Evolutionary conservation across 2,113 vertebrate species (phyloP).

Genomic region (Solenodon paradoxus): DNA sequence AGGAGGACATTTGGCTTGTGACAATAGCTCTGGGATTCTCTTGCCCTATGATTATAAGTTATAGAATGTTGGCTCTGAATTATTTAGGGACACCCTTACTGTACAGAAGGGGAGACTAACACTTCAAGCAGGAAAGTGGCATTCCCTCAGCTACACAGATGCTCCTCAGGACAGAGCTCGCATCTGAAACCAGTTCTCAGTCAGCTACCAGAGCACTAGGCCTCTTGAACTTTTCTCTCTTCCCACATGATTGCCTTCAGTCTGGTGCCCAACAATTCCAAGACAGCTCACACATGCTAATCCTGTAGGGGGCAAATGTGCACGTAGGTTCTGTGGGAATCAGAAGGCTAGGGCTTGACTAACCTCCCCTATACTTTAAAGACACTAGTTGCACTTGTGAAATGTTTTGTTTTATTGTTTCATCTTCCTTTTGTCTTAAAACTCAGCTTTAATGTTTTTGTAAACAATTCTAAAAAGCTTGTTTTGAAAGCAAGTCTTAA

Average conservation of each 20-base stretch:
- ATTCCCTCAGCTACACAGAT: rapidly evolving
- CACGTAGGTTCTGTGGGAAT: background rate
- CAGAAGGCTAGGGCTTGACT: background rate
- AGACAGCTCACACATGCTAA: rapidly evolving
- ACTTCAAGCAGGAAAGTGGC: too few relatives aligned
- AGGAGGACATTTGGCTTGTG: background rate
- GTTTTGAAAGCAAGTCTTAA: background rate
- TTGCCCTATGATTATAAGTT: background rate
- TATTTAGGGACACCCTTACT: background rate
- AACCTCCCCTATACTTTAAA: background rate
- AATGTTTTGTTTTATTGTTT: background rate
- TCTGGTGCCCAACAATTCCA: background rate
- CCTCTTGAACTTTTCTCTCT: background rate
- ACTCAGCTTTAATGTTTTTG: background rate
- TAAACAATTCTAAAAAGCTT: background rate
- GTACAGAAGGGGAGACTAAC: background rate
- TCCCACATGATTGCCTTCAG: too few relatives aligned
- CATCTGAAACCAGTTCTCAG: background rate
- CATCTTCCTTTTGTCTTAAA: background rate
- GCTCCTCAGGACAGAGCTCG: background rate
- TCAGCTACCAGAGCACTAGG: rapidly evolving
- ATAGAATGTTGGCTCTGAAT: background rate
- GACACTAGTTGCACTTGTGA: background rate
- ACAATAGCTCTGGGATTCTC: background rate
- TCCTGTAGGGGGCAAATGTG: background rate